Evolutionary conservation across 2,113 vertebrate species (phyloP).

Genomic region (Probosciger aterrimus): DNA sequence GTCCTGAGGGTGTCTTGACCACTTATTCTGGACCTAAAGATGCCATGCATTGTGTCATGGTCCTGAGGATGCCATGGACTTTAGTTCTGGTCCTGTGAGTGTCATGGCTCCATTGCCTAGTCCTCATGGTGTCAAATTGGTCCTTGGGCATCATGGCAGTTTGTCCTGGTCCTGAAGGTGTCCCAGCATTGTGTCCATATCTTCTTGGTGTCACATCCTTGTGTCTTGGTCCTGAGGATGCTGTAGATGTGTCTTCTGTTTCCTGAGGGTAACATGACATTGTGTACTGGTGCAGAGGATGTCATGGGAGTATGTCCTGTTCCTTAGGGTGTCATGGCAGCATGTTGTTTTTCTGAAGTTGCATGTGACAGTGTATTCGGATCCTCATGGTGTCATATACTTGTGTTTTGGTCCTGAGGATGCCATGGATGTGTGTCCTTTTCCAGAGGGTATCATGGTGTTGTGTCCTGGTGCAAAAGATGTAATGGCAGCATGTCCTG

Average conservation of each 20-base stretch:
- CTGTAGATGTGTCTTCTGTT: neutral
- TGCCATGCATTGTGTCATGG: fast-evolving
- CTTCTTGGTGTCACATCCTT: neutral
- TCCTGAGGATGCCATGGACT: neutral
- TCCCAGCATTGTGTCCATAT: neutral
- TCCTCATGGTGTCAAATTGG: neutral
- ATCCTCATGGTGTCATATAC: neutral
- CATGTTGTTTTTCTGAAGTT: neutral
- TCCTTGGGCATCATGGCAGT: neutral
- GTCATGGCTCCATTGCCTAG: neutral
- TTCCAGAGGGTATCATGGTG: neutral
- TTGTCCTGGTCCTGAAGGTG: neutral
- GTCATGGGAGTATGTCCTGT: neutral
- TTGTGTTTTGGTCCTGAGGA: neutral
- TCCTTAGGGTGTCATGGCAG: neutral
- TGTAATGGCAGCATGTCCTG: neutral
- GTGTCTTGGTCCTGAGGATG: neutral
- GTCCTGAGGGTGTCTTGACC: neutral
- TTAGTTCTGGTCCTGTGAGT: neutral
- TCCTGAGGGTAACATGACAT: neutral
- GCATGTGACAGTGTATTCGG: neutral
- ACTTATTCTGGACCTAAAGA: neutral
- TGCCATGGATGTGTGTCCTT: neutral
- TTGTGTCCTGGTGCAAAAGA: neutral
- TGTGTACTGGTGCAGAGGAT: neutral